These are phyloP conservation scores for Aplysina aerophoba DNA, from an alignment of 37 sponge, comb jelly and placozoan genomes.

Conservation along the genomic window DNA sequence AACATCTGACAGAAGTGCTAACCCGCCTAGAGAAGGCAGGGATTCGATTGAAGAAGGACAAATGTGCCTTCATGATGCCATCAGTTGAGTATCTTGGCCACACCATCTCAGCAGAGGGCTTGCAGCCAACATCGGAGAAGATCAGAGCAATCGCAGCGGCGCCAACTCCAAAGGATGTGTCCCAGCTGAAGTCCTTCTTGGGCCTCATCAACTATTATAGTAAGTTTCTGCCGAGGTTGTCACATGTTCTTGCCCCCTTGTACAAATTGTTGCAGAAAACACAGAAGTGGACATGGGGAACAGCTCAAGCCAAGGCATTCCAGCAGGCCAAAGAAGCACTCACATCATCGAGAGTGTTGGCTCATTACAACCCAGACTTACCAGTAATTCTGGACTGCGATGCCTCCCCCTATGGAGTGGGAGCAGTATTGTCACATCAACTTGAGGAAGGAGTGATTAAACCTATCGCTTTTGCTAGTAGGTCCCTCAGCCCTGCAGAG, in stretches of 20 bases:
- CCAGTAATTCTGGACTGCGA: neutral
- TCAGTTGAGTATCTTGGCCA: neutral
- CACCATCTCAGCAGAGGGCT: neutral
- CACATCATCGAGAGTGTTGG: neutral
- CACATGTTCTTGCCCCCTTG: neutral
- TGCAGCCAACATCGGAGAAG: neutral
- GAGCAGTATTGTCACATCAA: neutral
- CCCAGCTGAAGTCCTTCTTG: neutral
- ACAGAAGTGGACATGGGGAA: neutral
- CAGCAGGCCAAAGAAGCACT: neutral
- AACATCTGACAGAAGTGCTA: neutral
- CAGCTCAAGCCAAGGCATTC: neutral
- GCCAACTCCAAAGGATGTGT: neutral
- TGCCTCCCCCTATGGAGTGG: neutral
- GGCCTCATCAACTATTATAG: neutral
- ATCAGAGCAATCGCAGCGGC: neutral
- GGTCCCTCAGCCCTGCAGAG: neutral
- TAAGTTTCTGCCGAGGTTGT: neutral
- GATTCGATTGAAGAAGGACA: neutral
- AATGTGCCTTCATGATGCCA: neutral
- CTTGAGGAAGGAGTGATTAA: neutral
- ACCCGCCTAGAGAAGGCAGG: neutral
- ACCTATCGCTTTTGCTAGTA: neutral
- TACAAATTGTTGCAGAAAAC: neutral
- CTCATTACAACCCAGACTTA: neutral